Conservation (phyloP, 2,797 vertebrate species). For the Melanotaenia parkinsoni region DNA sequence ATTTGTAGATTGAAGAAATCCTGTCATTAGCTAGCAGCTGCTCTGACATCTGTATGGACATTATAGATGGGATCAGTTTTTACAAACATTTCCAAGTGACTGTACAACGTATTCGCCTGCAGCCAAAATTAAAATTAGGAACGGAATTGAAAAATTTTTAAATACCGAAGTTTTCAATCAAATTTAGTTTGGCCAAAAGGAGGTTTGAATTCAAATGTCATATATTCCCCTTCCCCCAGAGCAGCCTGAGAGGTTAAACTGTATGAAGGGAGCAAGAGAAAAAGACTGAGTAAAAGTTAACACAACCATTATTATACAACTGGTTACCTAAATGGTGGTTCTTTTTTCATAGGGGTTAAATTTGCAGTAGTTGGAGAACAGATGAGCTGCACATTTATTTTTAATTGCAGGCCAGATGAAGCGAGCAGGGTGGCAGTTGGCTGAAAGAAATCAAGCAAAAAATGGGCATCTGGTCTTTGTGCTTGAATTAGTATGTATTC, state of each 20-base stretch:
- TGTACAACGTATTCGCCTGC: no score
- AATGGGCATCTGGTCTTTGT: conserved; percentile 59
- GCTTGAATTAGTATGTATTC: conserved; percentile 34
- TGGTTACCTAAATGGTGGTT: conserved; percentile 23
- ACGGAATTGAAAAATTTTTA: no score
- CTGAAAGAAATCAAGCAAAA: conserved; percentile 57
- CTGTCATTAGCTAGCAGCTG: no score
- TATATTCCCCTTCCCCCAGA: background rate
- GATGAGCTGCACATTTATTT: conserved; percentile 51
- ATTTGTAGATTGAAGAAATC: no score
- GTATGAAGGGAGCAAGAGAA: no score
- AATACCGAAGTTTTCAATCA: no score
- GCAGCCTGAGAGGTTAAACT: background rate
- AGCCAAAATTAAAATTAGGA: no score
- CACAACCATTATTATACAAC: background rate
- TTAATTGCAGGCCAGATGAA: conserved; percentile 63
- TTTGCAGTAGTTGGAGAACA: conserved; percentile 28
- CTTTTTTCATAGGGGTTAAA: conserved; percentile 39
- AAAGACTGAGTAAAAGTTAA: background rate
- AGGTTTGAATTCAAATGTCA: background rate
- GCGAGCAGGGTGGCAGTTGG: conserved; percentile 48
- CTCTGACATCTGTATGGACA: no score
- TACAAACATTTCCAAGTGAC: no score
- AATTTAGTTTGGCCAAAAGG: no score
- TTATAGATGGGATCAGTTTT: no score